Base-by-base conservation (phyloP, 2,113 vertebrate genomes). In the Dipodomys merriami region DNA sequence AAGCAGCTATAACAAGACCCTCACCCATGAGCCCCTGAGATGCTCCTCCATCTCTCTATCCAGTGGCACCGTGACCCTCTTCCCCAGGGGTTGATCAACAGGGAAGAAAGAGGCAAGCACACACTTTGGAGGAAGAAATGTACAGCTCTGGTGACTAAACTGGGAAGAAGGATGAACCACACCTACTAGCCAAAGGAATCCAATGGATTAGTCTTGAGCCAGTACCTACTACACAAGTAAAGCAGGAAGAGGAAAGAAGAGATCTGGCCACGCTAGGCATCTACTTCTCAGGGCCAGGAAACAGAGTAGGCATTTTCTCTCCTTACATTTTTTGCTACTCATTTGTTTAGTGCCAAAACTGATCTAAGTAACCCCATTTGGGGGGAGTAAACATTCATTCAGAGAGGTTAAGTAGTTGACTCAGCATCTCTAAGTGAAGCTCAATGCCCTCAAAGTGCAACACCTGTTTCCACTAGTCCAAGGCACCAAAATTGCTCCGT, bases 91-190 rank as follows among this genome's bases (percentile, higher is more conserved):
- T 64, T 53, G 19, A 9, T 16, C 68, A 25, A 27, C 53, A 49
- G 53, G n/a, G 79, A 77, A 95, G 68, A n/a, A 65, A 67, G 10
- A 94, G 68, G 80, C 49, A 60, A 62, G 68, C 74, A 74, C 53
- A 60, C 25, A 30, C 87, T 68, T 76, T 86, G n/a, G 53, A 71
- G 72, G 46, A 80, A 87, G 74, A 79, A 85, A 90, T 16, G 2
- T 25, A 27, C n/a, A 62, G 79, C 22, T 23, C 44, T 68, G 81
- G 8, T 62, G 92, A 19, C 79, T 29, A 23, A 74, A 65, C 44
- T 27, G 33, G n/a, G 22, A 29, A 62, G 73, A 49, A 53, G 57
- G 35, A 25, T 5, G 49, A 68, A 64, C 19, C 30, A 44, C 57
- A 18, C 6, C 22, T 69, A 89, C 5, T 53, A 90, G 69, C 82